Evolutionary conservation across 2,888 invertebrate species (phyloP).

Genomic region (Stenoptilia bipunctidactyla): DNA sequence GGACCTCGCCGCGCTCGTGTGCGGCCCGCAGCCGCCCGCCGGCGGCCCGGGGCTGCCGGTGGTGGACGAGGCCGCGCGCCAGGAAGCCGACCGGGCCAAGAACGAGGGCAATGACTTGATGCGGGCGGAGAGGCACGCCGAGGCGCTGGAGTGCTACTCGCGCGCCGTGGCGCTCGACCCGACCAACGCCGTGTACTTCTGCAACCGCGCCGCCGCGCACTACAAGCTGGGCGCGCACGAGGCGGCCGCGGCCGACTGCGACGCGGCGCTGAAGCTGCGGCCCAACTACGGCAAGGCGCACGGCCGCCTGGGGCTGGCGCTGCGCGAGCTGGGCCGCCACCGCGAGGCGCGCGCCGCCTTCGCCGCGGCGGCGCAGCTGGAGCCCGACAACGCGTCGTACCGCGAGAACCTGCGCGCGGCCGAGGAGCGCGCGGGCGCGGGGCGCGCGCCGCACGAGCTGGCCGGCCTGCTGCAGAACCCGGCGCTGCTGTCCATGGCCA

Average conservation of each 20-base stretch:
- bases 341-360: conserved; percentile 89
- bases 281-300: conserved; percentile 95
- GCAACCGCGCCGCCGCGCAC: conserved; percentile 96
- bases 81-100: conserved; percentile 86
- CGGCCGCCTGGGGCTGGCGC: conserved; percentile 91
- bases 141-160: conserved; percentile 88
- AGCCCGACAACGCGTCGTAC: conserved; percentile 93
- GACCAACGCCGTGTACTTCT: conserved; percentile 94
- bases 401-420: conserved; percentile 87
- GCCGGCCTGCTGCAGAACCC: conserved; percentile 83
- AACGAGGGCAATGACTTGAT: conserved; percentile 91
- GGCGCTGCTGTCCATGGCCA: conserved; percentile 85
- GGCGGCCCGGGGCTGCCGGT: conserved; percentile 21
- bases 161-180: conserved; percentile 91
- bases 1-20: conserved; percentile 42
- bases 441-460: conserved; percentile 74
- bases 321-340: conserved; percentile 85
- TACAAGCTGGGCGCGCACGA: conserved; percentile 89
- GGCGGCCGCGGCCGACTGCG: conserved; percentile 91
- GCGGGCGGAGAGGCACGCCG: conserved; percentile 83
- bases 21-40: conserved; percentile 25
- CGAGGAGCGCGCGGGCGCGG: conserved; percentile 78
- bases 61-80: conserved; percentile 29
- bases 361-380: conserved; percentile 87
- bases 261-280: conserved; percentile 89